phyloP scores from a whole-genome alignment of 2,888 invertebrate genomes.

The Noctua fimbriata region DNA sequence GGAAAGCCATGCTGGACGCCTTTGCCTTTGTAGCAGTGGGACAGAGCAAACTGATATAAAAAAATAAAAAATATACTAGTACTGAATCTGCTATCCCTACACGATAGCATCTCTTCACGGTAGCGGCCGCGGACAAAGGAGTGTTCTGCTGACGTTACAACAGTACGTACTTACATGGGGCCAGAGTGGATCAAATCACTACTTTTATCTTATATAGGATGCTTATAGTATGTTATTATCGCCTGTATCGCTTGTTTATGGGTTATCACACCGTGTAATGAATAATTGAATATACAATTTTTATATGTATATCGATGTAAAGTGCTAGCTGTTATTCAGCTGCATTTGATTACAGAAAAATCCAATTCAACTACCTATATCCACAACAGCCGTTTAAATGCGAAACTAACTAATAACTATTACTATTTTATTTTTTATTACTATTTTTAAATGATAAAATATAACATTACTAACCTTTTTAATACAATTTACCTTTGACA shows the following conservation, averaged over 20 bases:
- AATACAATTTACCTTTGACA: no score
- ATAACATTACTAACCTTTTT: no score
- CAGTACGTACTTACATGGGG: conserved; percentile 33
- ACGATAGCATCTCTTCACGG: conserved; percentile 83
- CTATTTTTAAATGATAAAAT: no score
- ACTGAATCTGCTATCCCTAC: conserved; percentile 68
- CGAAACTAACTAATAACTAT: no score
- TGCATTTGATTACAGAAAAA: not conserved
- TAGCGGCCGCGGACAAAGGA: conserved; percentile 79
- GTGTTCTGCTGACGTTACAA: conserved; percentile 65
- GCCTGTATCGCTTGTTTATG: conserved; percentile 42
- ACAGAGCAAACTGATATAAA: no score
- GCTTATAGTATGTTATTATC: conserved; percentile 59
- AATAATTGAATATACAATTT: not conserved
- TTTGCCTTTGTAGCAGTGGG: no score
- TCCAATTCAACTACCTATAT: no score
- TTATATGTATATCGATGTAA: not conserved
- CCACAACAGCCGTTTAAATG: no score
- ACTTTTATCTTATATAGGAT: conserved; percentile 62
- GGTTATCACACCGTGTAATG: conserved; percentile 4
- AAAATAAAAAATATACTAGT: not conserved
- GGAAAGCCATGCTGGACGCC: no score
- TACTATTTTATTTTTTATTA: no score
- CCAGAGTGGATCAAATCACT: conserved; percentile 62
- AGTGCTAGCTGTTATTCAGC: not conserved